These are phyloP conservation scores for Lepeophtheirus salmonis DNA, from an alignment of 1,140 invertebrate genomes.

Conservation along the genomic window DNA sequence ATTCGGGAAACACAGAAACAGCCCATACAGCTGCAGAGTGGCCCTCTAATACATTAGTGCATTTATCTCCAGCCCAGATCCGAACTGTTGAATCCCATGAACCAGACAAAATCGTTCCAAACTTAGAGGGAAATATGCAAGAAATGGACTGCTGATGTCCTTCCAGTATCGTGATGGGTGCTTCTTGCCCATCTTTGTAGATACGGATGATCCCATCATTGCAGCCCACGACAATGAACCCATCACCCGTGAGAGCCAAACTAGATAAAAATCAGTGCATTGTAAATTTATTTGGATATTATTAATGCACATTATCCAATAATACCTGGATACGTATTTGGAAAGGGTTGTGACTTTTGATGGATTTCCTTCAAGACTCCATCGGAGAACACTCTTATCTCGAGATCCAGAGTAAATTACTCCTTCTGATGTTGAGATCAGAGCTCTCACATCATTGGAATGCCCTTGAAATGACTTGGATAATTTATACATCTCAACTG, in stretches of 20 bases:
- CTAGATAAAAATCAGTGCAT: too few relatives aligned
- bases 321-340: too few relatives aligned
- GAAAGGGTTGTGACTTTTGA: not conserved
- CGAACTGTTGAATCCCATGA: conserved; percentile 77
- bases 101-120: conserved; percentile 46
- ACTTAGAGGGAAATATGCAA: conserved; percentile 37
- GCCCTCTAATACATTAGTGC: conserved; percentile 39
- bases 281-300: too few relatives aligned
- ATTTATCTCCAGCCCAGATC: conserved; percentile 45
- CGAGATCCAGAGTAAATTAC: conserved; percentile 61
- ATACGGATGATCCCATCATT: conserved; percentile 65
- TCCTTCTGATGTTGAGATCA: conserved; percentile 35
- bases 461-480: conserved; percentile 54
- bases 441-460: conserved; percentile 56
- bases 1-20: conserved; percentile 38
- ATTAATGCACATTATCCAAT: too few relatives aligned
- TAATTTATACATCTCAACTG: too few relatives aligned
- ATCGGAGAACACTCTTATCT: conserved; percentile 63
- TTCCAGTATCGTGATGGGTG: conserved; percentile 39
- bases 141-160: conserved; percentile 63
- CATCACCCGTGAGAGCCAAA: conserved; percentile 40
- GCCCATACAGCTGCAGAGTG: conserved; percentile 64
- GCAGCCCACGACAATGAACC: conserved; percentile 65
- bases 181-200: conserved; percentile 40
- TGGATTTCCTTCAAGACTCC: conserved; percentile 32